Evolutionary conservation across 2,113 vertebrate species (phyloP).

Genomic region (Poeciliopsis prolifica): DNA sequence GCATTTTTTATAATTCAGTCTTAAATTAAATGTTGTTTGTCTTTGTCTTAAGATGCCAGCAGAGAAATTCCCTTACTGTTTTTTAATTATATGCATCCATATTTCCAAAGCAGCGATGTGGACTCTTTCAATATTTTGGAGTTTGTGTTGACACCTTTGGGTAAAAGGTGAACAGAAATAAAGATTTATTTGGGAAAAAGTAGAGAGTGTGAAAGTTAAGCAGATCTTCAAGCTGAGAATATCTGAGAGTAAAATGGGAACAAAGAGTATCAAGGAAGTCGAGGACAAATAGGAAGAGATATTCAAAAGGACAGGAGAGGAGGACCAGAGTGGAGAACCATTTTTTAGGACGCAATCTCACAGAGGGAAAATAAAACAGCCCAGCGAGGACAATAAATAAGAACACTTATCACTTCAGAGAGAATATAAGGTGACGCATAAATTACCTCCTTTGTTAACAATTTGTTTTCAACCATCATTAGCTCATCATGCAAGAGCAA

Average conservation of each 20-base stretch:
- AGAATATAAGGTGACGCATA: conserved; percentile 9
- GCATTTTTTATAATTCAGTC: too few species aligned
- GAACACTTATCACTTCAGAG: background rate
- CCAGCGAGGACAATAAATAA: background rate
- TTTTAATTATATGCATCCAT: background rate
- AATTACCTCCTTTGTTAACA: conserved; percentile 28
- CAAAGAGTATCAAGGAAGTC: background rate
- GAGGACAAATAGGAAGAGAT: conserved; percentile 14
- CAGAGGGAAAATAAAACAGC: background rate
- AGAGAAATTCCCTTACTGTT: too few species aligned
- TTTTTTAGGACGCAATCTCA: background rate
- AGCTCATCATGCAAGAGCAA: conserved; percentile 51
- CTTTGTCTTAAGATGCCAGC: too few species aligned
- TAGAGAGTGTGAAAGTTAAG: background rate
- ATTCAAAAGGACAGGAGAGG: conserved; percentile 24
- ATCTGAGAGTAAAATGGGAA: background rate
- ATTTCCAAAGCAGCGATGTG: background rate
- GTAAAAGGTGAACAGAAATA: background rate
- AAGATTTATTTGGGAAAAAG: background rate
- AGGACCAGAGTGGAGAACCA: background rate
- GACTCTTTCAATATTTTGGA: background rate
- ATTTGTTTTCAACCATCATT: conserved; percentile 32
- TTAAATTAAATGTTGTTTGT: too few species aligned
- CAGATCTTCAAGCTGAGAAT: conserved; percentile 1
- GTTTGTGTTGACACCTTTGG: background rate